A percentile compares a stretch with the other conserved stretches of the same genome.
Conservation (phyloP, 2,113 vertebrate genomes). For the Bubo blakistoni region DNA sequence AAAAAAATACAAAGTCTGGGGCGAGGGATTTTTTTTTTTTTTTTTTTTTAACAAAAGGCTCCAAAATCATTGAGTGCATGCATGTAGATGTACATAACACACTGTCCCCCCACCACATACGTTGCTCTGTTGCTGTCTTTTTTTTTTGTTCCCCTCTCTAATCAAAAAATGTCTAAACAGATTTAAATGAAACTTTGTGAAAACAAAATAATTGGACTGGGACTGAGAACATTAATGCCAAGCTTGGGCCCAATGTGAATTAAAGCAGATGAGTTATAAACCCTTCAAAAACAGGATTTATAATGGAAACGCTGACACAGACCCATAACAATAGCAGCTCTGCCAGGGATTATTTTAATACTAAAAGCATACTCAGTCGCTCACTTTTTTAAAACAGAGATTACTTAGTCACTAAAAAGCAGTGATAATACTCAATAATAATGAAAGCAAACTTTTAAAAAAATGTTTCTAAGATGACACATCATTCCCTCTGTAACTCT, state of each 20-base stretch:
- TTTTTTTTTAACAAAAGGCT: background rate
- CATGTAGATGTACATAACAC: background rate
- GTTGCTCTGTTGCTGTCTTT: background rate
- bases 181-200: constrained; percentile 48
- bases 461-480: background rate
- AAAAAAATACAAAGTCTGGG: background rate
- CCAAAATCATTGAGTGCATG: background rate
- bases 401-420: background rate
- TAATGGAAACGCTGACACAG: constrained; percentile 26
- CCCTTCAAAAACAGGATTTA: constrained; percentile 41
- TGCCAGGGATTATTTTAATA: constrained; percentile 54
- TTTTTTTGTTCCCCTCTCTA: background rate
- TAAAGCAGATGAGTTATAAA: constrained; percentile 53
- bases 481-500: background rate
- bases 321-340: constrained; percentile 46
- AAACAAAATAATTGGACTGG: constrained; percentile 4
- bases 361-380: constrained; percentile 18
- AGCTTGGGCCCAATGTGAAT: constrained; percentile 30
- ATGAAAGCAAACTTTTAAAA: background rate
- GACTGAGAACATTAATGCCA: constrained; percentile 11
- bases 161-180: background rate
- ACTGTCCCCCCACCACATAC: background rate
- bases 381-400: constrained; percentile 22
- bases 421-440: background rate
- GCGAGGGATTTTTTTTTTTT: background rate